Evolutionary conservation across 1,140 invertebrate genomes (phyloP), one percentile per base, ranked within the genome.

Genomic region (Psix sp.): DNA sequence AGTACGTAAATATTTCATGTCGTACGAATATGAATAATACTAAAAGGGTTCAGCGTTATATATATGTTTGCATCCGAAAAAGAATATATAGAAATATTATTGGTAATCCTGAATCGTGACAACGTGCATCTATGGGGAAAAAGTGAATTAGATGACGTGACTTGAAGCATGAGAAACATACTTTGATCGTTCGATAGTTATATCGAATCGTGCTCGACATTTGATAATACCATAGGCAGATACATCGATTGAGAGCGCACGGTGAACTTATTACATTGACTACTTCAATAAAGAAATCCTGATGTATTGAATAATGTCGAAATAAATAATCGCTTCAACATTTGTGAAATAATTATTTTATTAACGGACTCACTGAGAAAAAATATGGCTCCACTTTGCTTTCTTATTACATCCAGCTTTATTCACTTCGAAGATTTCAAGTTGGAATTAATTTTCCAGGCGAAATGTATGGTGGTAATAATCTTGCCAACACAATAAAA

Each of bases 131-230:
- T 56, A 48, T 17, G 51, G 29, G 20, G 62, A 45, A 46, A 40
- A 54, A 62, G 38, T 39, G 17, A 56, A 66, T 17, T 56, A 42
- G 42, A 48, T 66, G 62, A 66, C 62, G 62, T 48, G 62, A 56
- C 15, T 46, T 15, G 40, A 11, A 24, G 39, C 62, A 48, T 67
- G 51, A 43, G 63, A 67, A 67, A 51, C 20, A 45, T 33, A 56
- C 42, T 48, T 56, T 26, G 24, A 16, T 35, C 33, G 31, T 18
- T 67, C 29, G 16, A 67, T 36, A 56, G 43, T 51, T 14, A 18
- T n/a, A 26, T 9, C 21, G 52, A 31, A 46, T 54, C 48, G n/a
- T 56, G 65, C 65, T 52, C 52, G 52, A 68, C 45, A 56, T 68
- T 68, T 51, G 52, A 31, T 51, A 59, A 59, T 68, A 52, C 39